Conservation (phyloP, 2,888 invertebrate species). For the Microchrysa polita region DNA sequence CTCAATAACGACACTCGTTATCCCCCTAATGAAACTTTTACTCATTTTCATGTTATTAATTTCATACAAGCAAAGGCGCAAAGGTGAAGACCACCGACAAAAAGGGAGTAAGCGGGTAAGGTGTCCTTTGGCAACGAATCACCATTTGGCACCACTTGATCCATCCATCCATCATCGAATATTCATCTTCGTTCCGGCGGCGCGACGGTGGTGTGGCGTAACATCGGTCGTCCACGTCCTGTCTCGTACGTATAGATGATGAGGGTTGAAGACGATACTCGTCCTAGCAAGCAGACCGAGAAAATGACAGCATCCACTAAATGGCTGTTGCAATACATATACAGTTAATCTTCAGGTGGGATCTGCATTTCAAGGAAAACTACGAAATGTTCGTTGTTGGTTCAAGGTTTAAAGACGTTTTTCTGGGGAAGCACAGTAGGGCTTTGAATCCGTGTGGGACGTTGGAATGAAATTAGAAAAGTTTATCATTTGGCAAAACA, state of each 20-base stretch:
- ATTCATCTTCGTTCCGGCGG: not conserved
- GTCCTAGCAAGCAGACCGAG: too few species aligned
- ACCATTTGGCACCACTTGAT: slow-evolving; percentile 16
- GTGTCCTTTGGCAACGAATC: not conserved
- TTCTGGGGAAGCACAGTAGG: not conserved
- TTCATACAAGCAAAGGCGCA: slow-evolving; percentile 10
- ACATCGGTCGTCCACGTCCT: not conserved
- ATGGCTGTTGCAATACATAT: slow-evolving; percentile 11
- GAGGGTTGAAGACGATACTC: too few species aligned
- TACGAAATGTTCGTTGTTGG: too few species aligned
- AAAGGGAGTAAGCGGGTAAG: too few species aligned
- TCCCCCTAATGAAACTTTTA: slow-evolving; percentile 43
- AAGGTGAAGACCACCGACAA: too few species aligned
- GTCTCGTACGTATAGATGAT: too few species aligned
- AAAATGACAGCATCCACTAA: not conserved
- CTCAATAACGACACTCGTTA: slow-evolving; percentile 42
- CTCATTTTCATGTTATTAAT: slow-evolving; percentile 45
- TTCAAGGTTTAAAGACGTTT: too few species aligned
- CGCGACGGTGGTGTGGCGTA: not conserved
- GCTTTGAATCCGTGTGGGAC: slow-evolving; percentile 1
- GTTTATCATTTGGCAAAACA: slow-evolving; percentile 39
- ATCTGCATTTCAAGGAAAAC: too few species aligned
- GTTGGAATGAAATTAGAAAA: slow-evolving; percentile 39
- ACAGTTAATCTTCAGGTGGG: not conserved
- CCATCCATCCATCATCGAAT: slow-evolving; percentile 2